Base-by-base conservation (phyloP, 2,113 vertebrate genomes). In the Choloepus hoffmanni region DNA sequence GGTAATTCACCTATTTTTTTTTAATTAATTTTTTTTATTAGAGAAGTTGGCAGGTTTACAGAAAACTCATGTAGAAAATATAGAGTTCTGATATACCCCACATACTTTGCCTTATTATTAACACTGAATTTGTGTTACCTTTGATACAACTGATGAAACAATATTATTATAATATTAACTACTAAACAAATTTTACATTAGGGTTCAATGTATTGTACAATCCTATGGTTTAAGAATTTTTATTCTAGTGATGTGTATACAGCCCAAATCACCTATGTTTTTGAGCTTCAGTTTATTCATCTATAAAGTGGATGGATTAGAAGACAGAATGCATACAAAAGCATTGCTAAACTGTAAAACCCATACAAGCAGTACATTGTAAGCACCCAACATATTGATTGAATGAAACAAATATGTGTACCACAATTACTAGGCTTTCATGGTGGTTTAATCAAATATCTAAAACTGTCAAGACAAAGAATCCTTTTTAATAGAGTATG, bases 381-480 rank as follows among this genome's bases (percentile, higher is more conserved):
- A 94, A 86, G 60, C 18, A 94, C 5, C 30, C 33, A 84, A 33
- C 40, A 84, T 43, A 48, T 3, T 82, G 18, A 19, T 0, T 89
- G 45, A 95, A 70, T 85, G 55, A 96, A 92, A 53, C 30, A 89
- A 93, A 91, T 60, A 45, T 7, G 8, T 65, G n/a, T 40, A 95
- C 36, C 7, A n/a, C 24, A 89, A 14, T 58, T 43, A 58, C 23
- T 89, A 88, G 36, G 86, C 50, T 92, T 77, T 79, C 55, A 92
- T 60, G 28, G 30, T 72, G 14, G 21, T 62, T 83, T 96, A 78
- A 36, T 79, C 40, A 93, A 86, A 78, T 68, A 83, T 65, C 36
- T 81, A 88, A 77, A 74, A 70, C 70, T 78, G 4, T 89, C 45
- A 96, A 90, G 65, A 88, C 43, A 94, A 92, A 90, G 48, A 15